Evolutionary conservation across 2,888 invertebrate genomes (phyloP).

Genomic region (Bugula neritina): DNA sequence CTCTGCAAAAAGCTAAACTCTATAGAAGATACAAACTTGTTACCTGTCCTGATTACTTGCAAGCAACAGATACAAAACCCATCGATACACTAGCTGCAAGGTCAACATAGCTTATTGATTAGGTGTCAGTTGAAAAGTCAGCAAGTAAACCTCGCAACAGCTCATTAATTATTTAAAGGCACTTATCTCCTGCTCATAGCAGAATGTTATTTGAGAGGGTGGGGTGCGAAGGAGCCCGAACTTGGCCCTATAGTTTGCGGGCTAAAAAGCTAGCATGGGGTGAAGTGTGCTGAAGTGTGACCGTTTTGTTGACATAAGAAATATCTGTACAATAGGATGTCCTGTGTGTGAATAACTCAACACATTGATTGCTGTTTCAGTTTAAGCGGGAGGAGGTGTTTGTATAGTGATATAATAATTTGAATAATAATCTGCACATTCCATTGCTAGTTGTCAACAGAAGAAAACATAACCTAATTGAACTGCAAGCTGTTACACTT

Average conservation of each 20-base stretch:
- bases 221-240: neutral
- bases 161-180: slow-evolving; percentile 16
- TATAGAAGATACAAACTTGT: too few species aligned
- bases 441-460: too few species aligned
- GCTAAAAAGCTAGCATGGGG: neutral
- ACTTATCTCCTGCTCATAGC: too few species aligned
- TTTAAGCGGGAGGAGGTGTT: neutral
- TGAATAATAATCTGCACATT: too few species aligned
- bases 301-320: neutral
- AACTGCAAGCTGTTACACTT: too few species aligned
- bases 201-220: too few species aligned
- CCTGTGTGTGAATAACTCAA: neutral
- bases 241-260: neutral
- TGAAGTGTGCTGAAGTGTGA: neutral
- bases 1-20: too few species aligned
- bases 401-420: neutral
- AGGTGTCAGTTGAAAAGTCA: slow-evolving; percentile 21
- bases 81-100: too few species aligned
- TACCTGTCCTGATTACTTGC: too few species aligned
- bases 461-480: too few species aligned
- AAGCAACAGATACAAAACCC: too few species aligned
- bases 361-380: neutral
- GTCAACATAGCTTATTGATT: neutral
- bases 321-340: neutral
- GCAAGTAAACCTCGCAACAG: neutral